phyloP scores from a whole-genome alignment of 2,888 invertebrate genomes.

The Branchellion lobata region DNA sequence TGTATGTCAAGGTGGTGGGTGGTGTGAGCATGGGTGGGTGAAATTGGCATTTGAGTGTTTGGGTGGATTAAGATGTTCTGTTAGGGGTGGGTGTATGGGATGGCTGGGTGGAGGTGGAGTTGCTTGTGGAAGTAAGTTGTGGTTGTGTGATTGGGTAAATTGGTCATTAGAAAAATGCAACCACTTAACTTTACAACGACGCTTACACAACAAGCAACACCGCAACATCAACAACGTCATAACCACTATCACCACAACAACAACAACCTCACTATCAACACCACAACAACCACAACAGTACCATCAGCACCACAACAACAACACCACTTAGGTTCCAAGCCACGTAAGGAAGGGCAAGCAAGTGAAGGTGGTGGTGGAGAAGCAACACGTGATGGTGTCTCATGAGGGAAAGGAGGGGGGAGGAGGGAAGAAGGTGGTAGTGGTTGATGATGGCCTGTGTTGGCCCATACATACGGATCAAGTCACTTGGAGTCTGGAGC shows the following conservation, averaged over 20 bases:
- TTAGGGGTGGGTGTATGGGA: too few relatives aligned
- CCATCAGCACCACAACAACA: not conserved
- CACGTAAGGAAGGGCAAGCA: constrained; percentile 70
- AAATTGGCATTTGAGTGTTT: not conserved
- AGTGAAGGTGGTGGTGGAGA: constrained; percentile 69
- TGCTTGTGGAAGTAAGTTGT: not conserved
- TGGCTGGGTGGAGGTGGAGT: not conserved
- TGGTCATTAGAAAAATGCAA: not conserved
- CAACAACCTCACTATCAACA: too few relatives aligned
- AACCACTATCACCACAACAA: too few relatives aligned
- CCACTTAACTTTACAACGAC: too few relatives aligned
- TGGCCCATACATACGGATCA: constrained; percentile 73
- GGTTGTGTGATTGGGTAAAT: not conserved
- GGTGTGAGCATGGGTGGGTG: not conserved
- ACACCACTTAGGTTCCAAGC: constrained; percentile 56
- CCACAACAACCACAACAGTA: not conserved
- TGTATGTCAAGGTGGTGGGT: constrained; percentile 56
- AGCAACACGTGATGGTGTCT: constrained; percentile 60
- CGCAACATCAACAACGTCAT: too few relatives aligned
- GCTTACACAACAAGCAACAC: too few relatives aligned
- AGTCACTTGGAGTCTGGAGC: constrained; percentile 75
- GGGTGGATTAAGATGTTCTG: not conserved
- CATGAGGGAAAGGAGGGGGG: constrained; percentile 49
- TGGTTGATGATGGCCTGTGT: constrained; percentile 71
- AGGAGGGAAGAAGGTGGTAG: constrained; percentile 47